phyloP scores from a whole-genome alignment of 53 echinoderm and acorn worm genomes.

The Luidia sarsii region DNA sequence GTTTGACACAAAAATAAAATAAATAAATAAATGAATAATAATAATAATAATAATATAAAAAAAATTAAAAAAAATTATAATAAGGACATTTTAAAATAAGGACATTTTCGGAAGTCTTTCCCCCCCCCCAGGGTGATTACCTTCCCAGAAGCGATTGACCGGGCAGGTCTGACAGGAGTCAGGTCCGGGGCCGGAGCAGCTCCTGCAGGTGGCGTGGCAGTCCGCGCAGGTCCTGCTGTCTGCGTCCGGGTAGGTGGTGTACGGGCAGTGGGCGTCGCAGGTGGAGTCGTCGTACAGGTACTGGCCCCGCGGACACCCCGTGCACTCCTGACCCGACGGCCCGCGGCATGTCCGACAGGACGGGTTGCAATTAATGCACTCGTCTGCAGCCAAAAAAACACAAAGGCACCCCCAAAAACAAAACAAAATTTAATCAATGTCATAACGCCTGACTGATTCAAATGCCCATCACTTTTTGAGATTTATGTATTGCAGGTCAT shows the following conservation, averaged over 20 bases:
- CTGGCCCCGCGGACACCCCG: conserved; percentile 18
- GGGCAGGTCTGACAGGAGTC: conserved; percentile 31
- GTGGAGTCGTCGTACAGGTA: conserved; percentile 25
- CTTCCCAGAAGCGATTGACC: conserved; percentile 18
- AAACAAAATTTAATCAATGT: too few species aligned
- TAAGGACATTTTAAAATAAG: too few species aligned
- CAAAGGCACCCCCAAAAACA: too few species aligned
- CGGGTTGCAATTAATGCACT: conserved; percentile 57
- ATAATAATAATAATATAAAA: not conserved
- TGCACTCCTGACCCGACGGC: conserved; percentile 32
- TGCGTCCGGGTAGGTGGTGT: conserved; percentile 29
- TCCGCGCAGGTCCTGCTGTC: conserved; percentile 4
- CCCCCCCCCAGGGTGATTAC: too few species aligned
- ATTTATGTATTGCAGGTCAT: too few species aligned
- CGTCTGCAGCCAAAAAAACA: too few species aligned
- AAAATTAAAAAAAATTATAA: too few species aligned
- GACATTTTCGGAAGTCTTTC: too few species aligned
- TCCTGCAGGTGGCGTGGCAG: conserved; percentile 25
- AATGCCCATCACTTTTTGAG: too few species aligned
- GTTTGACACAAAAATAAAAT: too few species aligned
- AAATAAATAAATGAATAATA: not conserved
- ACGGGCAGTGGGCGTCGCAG: conserved; percentile 57
- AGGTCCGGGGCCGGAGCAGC: conserved; percentile 19
- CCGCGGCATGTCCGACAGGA: conserved; percentile 66
- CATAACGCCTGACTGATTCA: too few species aligned